A percentile compares a stretch with the other conserved stretches of the same genome.
These are phyloP conservation scores for Tapirus terrestris DNA, from an alignment of 2,113 vertebrate genomes.

Conservation along the genomic window DNA sequence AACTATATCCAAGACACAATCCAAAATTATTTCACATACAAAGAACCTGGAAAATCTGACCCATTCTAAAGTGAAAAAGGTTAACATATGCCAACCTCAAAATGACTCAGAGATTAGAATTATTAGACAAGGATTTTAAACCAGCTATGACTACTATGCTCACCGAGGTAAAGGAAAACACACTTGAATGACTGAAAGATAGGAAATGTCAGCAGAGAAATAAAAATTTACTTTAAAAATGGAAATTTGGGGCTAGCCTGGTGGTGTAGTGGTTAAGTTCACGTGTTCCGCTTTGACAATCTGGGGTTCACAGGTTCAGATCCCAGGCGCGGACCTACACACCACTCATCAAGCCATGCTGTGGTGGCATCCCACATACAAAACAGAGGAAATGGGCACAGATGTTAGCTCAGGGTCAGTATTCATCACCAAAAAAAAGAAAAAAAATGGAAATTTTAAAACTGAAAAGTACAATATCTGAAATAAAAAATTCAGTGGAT, in stretches of 20 bases:
- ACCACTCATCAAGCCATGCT: too few relatives aligned
- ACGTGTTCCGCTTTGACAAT: too few relatives aligned
- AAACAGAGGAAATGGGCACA: too few relatives aligned
- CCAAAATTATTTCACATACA: conserved; percentile 26
- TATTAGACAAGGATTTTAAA: background rate
- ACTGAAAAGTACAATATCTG: background rate
- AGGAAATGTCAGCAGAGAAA: background rate
- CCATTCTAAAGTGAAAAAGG: background rate
- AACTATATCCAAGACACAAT: background rate
- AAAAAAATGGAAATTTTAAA: background rate
- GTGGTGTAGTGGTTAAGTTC: too few relatives aligned
- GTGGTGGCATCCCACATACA: too few relatives aligned
- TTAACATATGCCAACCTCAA: background rate
- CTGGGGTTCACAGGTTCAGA: too few relatives aligned
- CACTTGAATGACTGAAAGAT: background rate
- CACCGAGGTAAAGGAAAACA: background rate
- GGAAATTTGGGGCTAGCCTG: background rate
- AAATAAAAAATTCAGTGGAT: conserved; percentile 2
- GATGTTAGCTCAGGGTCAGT: too few relatives aligned
- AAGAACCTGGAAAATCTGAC: background rate
- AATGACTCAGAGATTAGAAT: background rate
- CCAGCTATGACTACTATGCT: background rate
- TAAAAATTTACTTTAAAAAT: background rate
- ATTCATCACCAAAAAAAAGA: too few relatives aligned
- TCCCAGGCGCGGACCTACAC: too few relatives aligned